Evolutionary conservation across 1,140 invertebrate genomes (phyloP).

Genomic region (Ips nitidus): DNA sequence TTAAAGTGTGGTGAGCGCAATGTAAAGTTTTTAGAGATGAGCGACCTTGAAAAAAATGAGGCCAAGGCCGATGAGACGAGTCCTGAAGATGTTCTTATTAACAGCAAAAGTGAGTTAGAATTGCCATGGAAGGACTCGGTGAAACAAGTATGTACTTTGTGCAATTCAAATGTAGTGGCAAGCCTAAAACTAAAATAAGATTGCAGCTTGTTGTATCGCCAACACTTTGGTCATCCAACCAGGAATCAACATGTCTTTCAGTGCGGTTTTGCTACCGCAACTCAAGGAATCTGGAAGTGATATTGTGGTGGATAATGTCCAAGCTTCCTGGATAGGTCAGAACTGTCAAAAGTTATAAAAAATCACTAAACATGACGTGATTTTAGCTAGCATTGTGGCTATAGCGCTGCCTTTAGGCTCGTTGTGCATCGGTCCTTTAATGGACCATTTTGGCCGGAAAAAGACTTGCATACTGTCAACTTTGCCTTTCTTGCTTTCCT

Average conservation of each 20-base stretch:
- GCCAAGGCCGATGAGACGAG: too few relatives aligned
- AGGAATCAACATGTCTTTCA: constrained; percentile 59
- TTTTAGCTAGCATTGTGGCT: constrained; percentile 59
- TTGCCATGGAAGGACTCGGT: too few relatives aligned
- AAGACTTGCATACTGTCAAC: constrained; percentile 57
- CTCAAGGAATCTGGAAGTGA: constrained; percentile 45
- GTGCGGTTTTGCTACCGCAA: constrained; percentile 56
- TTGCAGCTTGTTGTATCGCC: constrained; percentile 53
- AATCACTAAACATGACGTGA: background rate
- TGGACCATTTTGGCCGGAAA: constrained; percentile 68
- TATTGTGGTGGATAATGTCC: constrained; percentile 43
- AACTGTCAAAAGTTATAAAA: background rate
- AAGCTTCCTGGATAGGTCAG: constrained; percentile 59
- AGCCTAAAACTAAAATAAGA: constrained; percentile 41
- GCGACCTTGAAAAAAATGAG: too few relatives aligned
- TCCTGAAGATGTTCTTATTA: too few relatives aligned
- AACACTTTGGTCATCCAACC: constrained; percentile 56
- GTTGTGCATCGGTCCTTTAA: constrained; percentile 57
- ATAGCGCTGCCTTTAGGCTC: constrained; percentile 59
- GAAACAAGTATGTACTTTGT: too few relatives aligned
- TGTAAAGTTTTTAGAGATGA: too few relatives aligned
- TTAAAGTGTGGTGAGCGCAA: too few relatives aligned
- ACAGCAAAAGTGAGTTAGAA: too few relatives aligned
- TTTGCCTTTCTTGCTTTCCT: constrained; percentile 61
- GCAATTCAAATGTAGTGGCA: too few relatives aligned